Evolutionary conservation across 2,888 invertebrate genomes (phyloP).

Genomic region (Catonia carolina): DNA sequence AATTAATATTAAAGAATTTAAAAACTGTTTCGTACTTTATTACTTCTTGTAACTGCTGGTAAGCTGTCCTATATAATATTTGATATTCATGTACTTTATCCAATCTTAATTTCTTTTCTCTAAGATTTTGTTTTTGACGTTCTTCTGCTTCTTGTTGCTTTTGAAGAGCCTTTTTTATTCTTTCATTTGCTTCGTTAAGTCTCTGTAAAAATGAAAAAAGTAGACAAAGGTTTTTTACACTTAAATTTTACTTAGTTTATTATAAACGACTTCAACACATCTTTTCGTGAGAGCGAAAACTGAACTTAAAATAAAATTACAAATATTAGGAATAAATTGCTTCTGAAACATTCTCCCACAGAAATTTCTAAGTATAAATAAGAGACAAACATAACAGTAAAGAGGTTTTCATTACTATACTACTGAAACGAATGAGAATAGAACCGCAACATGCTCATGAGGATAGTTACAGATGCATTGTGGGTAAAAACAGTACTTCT

Average conservation of each 20-base stretch:
- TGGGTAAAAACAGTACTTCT: no score
- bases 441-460: no score
- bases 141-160: constrained; percentile 43
- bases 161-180: constrained; percentile 50
- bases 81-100: constrained; percentile 28
- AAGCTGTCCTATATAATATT: constrained; percentile 3
- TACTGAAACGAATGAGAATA: no score
- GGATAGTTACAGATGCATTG: no score
- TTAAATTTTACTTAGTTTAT: neutral
- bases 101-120: constrained; percentile 24
- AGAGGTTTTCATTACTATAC: no score
- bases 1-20: neutral
- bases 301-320: no score
- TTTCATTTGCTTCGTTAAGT: constrained; percentile 37
- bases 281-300: no score
- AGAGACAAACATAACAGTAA: no score
- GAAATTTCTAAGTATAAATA: no score
- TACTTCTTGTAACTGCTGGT: constrained; percentile 3
- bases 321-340: no score
- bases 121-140: constrained; percentile 36
- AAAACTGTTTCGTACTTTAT: constrained; percentile 16
- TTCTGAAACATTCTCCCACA: no score
- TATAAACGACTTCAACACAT: no score
- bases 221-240: neutral
- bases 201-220: neutral